Conservation (phyloP, 2,888 invertebrate genomes). For the Galerucella pusilla region DNA sequence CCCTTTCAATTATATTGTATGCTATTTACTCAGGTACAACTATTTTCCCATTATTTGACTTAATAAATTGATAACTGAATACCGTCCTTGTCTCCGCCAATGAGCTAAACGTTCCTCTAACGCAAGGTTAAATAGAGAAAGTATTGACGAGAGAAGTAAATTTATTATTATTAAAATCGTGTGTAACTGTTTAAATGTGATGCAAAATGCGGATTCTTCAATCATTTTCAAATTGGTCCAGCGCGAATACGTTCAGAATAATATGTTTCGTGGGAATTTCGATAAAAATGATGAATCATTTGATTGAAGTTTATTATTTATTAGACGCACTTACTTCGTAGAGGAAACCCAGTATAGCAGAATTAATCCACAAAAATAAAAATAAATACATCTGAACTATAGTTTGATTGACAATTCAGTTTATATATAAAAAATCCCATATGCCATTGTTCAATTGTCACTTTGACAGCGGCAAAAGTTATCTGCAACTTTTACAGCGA, state of each 20-base stretch:
- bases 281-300: slow-evolving; percentile 17
- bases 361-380: neutral
- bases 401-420: too few relatives aligned
- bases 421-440: too few relatives aligned
- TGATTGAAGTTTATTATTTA: neutral
- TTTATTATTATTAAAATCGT: slow-evolving; percentile 37
- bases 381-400: neutral
- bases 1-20: too few relatives aligned
- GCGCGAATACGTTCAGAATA: slow-evolving; percentile 19
- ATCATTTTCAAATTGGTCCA: slow-evolving; percentile 32
- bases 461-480: too few relatives aligned
- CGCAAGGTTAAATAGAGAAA: slow-evolving; percentile 37
- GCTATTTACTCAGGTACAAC: too few relatives aligned
- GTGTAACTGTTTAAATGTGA: slow-evolving; percentile 36
- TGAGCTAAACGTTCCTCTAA: slow-evolving; percentile 28
- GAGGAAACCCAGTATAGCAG: neutral
- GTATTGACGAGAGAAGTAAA: slow-evolving; percentile 35
- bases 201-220: slow-evolving; percentile 36
- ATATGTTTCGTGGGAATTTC: slow-evolving; percentile 18
- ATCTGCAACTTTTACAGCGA: too few relatives aligned
- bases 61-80: neutral
- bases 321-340: neutral
- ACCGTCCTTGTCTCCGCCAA: slow-evolving; percentile 11
- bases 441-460: too few relatives aligned
- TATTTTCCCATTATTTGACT: too few relatives aligned